phyloP scores from a whole-genome alignment of 2,113 vertebrate species.

The Phocoena phocoena region DNA sequence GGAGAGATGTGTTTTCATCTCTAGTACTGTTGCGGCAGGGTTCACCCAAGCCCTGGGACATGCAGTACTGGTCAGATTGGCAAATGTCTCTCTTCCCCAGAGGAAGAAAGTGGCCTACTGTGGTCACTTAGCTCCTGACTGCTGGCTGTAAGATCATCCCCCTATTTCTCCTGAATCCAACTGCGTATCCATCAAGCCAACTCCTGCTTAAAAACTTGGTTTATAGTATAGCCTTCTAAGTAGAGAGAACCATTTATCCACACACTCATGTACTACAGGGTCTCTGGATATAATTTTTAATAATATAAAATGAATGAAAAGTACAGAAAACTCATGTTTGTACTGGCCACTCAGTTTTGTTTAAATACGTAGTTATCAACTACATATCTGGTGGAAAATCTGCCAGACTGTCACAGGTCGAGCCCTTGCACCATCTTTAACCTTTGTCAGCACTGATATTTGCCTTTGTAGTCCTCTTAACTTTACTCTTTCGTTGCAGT shows the following conservation, averaged over 20 bases:
- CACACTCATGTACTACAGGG: background rate
- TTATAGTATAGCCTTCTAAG: background rate
- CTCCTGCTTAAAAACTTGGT: background rate
- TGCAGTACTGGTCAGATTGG: background rate
- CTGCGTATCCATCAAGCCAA: background rate
- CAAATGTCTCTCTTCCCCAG: background rate
- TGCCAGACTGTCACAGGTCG: background rate
- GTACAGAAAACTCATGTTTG: background rate
- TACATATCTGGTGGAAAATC: background rate
- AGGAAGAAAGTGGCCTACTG: background rate
- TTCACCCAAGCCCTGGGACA: background rate
- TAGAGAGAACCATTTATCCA: background rate
- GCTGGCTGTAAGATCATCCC: background rate
- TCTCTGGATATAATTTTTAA: background rate
- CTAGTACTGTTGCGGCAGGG: background rate
- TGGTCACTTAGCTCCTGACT: background rate
- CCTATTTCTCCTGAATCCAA: background rate
- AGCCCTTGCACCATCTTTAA: background rate
- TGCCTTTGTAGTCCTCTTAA: conserved; percentile 92
- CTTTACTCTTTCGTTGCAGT: conserved; percentile 96
- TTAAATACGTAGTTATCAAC: background rate
- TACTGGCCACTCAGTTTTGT: background rate
- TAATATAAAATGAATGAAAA: background rate
- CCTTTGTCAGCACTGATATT: conserved; percentile 91
- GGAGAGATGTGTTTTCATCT: background rate